Conservation (phyloP, 2,113 vertebrate species). For the Marcusenius ussheri region DNA sequence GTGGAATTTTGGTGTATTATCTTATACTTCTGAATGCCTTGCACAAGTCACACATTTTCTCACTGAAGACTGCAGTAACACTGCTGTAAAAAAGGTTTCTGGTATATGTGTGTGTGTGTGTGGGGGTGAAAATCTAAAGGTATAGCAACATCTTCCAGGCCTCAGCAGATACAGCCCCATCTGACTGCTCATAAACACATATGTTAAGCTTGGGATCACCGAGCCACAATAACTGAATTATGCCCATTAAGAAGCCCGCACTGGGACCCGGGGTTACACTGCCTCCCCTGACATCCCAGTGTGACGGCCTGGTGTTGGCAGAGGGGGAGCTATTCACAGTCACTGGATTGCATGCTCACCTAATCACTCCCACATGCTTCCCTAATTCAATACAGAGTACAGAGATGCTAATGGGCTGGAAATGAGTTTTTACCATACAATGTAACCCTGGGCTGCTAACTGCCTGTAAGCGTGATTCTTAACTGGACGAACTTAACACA, state of each 20-base stretch:
- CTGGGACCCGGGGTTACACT: not conserved
- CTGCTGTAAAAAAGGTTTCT: not conserved
- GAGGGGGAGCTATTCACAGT: not conserved
- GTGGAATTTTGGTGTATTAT: slow-evolving; percentile 3
- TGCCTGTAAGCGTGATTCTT: not conserved
- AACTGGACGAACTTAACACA: not conserved
- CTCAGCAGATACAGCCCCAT: not conserved
- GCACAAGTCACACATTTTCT: slow-evolving; percentile 12
- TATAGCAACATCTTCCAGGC: not conserved
- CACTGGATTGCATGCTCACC: not conserved
- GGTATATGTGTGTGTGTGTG: not conserved
- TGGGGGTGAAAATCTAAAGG: not conserved
- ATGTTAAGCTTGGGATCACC: not conserved
- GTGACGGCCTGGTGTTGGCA: not conserved
- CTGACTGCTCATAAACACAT: not conserved
- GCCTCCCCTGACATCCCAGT: slow-evolving; percentile 11
- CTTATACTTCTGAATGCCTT: not conserved
- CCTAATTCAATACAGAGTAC: slow-evolving; percentile 8
- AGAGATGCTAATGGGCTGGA: slow-evolving; percentile 2
- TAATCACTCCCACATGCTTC: slow-evolving; percentile 24
- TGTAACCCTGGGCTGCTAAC: not conserved
- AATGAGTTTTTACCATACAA: slow-evolving; percentile 7
- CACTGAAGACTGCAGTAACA: not conserved
- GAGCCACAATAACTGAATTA: slow-evolving; percentile 18
- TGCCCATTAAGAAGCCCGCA: not conserved